Percentiles rank a stretch among this genome's conserved stretches.
Conservation (phyloP, 1,140 invertebrate genomes). For the Anagrus nilaparvatae region DNA sequence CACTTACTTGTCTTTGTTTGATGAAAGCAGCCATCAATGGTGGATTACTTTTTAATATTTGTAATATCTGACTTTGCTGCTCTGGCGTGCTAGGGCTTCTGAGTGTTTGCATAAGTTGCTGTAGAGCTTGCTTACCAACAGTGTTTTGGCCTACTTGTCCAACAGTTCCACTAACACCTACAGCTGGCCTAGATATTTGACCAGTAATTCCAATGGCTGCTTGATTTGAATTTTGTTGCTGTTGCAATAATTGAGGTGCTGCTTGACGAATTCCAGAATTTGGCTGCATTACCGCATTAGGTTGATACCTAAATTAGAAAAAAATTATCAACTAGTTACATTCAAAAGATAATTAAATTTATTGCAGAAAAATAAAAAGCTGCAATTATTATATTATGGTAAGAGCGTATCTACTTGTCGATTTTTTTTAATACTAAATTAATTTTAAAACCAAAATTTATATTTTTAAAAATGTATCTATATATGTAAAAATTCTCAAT, state of each 20-base stretch:
- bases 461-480: no score
- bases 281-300: slow-evolving; percentile 35
- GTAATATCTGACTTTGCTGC: slow-evolving; percentile 85
- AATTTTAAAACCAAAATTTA: no score
- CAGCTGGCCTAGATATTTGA: slow-evolving; percentile 38
- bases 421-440: no score
- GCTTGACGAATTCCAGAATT: slow-evolving; percentile 39
- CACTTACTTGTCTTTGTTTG: slow-evolving; percentile 68
- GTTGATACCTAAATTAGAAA: slow-evolving; percentile 15
- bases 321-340: no score
- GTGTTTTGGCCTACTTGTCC: slow-evolving; percentile 34
- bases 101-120: slow-evolving; percentile 82
- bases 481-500: no score
- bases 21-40: slow-evolving; percentile 95
- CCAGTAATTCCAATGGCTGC: slow-evolving; percentile 35
- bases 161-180: slow-evolving; percentile 37
- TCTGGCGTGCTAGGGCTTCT: slow-evolving; percentile 82
- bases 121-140: slow-evolving; percentile 61
- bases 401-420: no score
- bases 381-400: no score
- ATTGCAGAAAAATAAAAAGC: no score
- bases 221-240: slow-evolving; percentile 38
- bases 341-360: slow-evolving; percentile 21
- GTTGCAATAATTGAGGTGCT: slow-evolving; percentile 37
- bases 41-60: slow-evolving; percentile 89